Conservation (phyloP, 2,888 invertebrate genomes). For the Temnothorax rugatulus region DNA sequence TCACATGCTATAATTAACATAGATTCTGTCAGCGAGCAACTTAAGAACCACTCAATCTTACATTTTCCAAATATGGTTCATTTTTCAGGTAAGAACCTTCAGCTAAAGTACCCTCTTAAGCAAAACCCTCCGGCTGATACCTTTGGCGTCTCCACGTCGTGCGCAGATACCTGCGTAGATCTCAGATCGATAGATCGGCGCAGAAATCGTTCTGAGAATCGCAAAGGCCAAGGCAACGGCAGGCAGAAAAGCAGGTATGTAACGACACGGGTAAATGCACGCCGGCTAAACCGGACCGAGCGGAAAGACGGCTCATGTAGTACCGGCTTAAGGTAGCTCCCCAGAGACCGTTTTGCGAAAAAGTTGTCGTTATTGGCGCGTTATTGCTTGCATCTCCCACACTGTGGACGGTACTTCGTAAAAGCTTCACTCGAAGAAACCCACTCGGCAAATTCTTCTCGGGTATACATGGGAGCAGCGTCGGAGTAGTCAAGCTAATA, state of each 20-base stretch:
- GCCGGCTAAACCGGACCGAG: conserved; percentile 67
- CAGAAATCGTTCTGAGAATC: conserved; percentile 76
- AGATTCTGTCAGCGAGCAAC: not conserved
- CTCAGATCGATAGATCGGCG: conserved; percentile 74
- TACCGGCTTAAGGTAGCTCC: conserved; percentile 49
- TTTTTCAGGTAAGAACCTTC: not conserved
- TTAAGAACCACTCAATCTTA: not conserved
- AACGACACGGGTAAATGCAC: conserved; percentile 70
- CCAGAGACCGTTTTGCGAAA: conserved; percentile 54
- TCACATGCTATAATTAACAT: not conserved
- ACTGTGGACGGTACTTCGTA: not conserved
- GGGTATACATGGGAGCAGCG: not conserved
- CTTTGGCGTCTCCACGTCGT: conserved; percentile 8
- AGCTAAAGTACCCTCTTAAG: not conserved
- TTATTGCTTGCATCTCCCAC: conserved; percentile 22
- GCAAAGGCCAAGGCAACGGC: conserved; percentile 76
- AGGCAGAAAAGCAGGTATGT: conserved; percentile 50
- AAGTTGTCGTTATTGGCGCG: conserved; percentile 58
- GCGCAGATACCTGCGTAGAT: conserved; percentile 64
- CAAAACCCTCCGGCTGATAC: not conserved
- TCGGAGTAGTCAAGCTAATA: not conserved
- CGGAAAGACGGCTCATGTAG: conserved; percentile 58
- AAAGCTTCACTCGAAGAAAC: not conserved
- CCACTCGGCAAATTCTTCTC: not conserved
- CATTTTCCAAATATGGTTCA: not conserved